These are phyloP conservation scores for Xiphorhynchus erythropygius DNA, from an alignment of 2,797 vertebrate species.

Conservation along the genomic window DNA sequence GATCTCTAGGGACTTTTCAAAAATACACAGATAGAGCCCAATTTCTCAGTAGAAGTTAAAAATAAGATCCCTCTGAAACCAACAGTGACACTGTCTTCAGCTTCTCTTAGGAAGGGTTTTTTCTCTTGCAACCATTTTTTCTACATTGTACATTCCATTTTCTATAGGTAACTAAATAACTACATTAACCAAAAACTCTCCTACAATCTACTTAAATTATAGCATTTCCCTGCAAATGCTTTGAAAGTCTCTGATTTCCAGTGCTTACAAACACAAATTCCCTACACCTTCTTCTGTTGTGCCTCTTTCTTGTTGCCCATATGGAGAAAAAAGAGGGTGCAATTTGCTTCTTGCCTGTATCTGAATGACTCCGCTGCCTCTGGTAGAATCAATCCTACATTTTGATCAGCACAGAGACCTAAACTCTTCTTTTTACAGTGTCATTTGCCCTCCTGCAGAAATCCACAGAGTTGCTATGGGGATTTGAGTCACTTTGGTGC, in stretches of 20 bases:
- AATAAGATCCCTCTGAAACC: constrained; percentile 1
- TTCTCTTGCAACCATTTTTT: neutral
- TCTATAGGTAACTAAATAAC: constrained; percentile 8
- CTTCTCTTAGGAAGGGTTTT: neutral
- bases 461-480: neutral
- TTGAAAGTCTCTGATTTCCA: constrained; percentile 31
- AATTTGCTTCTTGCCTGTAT: neutral
- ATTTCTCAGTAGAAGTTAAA: constrained; percentile 17
- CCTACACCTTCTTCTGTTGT: neutral
- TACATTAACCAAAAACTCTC: constrained; percentile 15
- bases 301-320: neutral
- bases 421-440: neutral
- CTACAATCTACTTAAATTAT: constrained; percentile 34
- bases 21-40: neutral
- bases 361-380: neutral
- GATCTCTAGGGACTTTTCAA: neutral
- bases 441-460: neutral
- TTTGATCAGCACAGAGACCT: neutral
- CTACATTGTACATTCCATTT: constrained; percentile 3
- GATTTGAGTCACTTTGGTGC: neutral
- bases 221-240: constrained; percentile 18
- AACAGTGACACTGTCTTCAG: neutral
- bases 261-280: constrained; percentile 1
- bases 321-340: neutral
- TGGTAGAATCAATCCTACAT: neutral